Conservation (phyloP, 2,888 invertebrate genomes). For the Taphrorychus bicolor region DNA sequence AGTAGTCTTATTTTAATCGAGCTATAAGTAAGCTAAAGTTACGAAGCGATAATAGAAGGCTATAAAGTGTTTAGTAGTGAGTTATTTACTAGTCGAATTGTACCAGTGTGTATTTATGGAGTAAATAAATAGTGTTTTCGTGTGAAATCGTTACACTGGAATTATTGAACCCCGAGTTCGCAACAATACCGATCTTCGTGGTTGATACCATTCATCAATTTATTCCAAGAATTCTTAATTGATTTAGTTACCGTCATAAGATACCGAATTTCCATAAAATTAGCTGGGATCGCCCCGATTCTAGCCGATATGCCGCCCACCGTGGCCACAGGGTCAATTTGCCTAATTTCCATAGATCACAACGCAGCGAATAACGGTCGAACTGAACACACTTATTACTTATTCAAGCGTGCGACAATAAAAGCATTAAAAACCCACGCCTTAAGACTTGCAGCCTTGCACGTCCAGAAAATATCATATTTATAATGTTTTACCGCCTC, state of each 20-base stretch:
- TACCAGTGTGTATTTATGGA: no score
- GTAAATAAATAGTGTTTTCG: no score
- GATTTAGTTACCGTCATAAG: background rate
- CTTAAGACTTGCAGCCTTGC: background rate
- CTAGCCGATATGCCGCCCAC: background rate
- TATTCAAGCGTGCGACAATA: background rate
- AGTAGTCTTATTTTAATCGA: no score
- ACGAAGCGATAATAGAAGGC: no score
- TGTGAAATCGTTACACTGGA: no score
- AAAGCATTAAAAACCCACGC: background rate
- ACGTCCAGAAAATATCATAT: background rate
- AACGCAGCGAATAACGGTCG: background rate
- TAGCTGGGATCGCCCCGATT: background rate
- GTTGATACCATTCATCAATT: no score
- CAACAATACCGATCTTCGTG: no score
- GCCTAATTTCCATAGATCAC: background rate
- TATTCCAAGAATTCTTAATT: no score
- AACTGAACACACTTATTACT: background rate
- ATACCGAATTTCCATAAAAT: background rate
- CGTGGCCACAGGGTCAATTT: background rate
- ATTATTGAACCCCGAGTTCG: no score
- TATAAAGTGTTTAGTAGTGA: no score
- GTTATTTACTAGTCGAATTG: no score
- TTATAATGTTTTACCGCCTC: conserved; percentile 4
- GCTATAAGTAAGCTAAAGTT: no score